Evolutionary conservation across 2,888 invertebrate genomes (phyloP), one percentile per base, ranked within the genome.

Genomic region (Chymomyza caudatula): DNA sequence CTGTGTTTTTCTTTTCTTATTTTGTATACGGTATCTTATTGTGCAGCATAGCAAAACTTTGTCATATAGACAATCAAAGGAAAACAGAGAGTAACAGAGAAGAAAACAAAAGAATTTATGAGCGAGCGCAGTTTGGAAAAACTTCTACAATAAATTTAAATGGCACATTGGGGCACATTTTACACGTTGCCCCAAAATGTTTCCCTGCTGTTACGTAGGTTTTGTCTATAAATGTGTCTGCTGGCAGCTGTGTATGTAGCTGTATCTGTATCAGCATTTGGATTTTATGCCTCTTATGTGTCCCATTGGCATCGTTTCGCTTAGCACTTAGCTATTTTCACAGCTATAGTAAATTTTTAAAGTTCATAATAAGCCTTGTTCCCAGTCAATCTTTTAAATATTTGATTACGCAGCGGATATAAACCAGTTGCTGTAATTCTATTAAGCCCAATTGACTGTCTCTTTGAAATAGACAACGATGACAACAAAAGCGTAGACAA

Each of bases 241-340:
- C 29, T 37, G 29, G 29, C 29, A 37, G 29, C 29, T 37, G 29
- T 43, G 37, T 58, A 47, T 19, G 56, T 20, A 60, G 8, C 44
- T 22, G 47, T 17, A 22, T 49, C 29, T 17, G 22, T 52, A 15
- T 51, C 19, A 23, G 23, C 13, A 52, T 52, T n/a, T 52, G n/a
- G 19, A 52, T 37, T 37, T 37, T 8, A 22, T 73, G 69, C 63
- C 65, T 83, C 69, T 83, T 69, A 83, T 85, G 71, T 63, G 68
- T 81, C 84, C 84, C 81, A 73, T 63, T 74, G 81, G 86, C 64
- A 69, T 76, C 70, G 77, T 74, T 68, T 76, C 70, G 58, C 51
- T 59, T 51, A 62, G 57, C 74, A 65, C 68, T 20, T 63, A 23
- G 47, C 44, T 19, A 22, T 64, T 62, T 63, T 20, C 29, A 37